Evolutionary conservation across 2,797 vertebrate species (phyloP).

Genomic region (Apogon hyalosoma): DNA sequence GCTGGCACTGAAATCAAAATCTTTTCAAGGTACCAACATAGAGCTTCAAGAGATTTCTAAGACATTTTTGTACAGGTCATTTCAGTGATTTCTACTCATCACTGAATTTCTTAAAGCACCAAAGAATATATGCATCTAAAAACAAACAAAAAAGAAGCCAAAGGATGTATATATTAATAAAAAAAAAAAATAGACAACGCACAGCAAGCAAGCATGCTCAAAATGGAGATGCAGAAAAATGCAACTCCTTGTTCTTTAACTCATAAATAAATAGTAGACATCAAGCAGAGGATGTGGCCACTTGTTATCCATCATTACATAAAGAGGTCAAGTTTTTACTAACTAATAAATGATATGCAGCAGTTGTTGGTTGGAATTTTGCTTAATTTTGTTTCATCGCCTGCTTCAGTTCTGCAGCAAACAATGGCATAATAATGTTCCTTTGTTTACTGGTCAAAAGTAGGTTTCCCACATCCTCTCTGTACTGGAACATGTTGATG

Average conservation of each 20-base stretch:
- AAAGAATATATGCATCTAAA: background rate
- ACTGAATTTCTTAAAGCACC: background rate
- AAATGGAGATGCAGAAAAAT: conserved; percentile 6
- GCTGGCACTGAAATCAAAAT: background rate
- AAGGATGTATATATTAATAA: background rate
- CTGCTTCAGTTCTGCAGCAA: conserved; percentile 6
- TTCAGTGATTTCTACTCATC: background rate
- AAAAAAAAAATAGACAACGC: background rate
- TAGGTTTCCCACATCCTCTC: background rate
- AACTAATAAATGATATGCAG: background rate
- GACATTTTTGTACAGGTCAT: background rate
- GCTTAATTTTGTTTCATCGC: background rate
- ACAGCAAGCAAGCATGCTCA: background rate
- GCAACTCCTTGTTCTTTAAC: conserved; percentile 5
- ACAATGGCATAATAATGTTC: conserved; percentile 8
- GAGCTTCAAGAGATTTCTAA: background rate
- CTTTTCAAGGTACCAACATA: background rate
- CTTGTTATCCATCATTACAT: conserved; percentile 1
- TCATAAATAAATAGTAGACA: background rate
- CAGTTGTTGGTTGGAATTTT: background rate
- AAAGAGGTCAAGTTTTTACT: background rate
- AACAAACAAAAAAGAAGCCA: background rate
- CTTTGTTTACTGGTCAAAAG: background rate
- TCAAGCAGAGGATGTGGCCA: conserved; percentile 18
- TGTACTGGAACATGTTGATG: background rate